phyloP scores from a whole-genome alignment of 2,113 vertebrate genomes.

The Calyptomena viridis region DNA sequence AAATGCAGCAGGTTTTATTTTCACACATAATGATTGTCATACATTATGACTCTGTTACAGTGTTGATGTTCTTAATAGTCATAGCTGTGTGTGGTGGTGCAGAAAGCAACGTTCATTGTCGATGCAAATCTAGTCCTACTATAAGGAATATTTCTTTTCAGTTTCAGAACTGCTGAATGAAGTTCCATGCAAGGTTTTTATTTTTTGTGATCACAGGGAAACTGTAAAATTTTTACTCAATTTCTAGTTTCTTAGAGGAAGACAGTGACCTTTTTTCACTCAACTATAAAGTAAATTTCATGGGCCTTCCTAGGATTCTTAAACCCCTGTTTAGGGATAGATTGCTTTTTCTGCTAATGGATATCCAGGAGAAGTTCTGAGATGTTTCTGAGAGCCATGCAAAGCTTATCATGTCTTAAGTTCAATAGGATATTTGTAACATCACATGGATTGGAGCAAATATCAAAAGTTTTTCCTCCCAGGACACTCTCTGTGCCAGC shows the following conservation, averaged over 20 bases:
- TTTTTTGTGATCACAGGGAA: neutral
- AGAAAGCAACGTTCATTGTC: too few relatives aligned
- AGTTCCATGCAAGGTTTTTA: rapidly evolving
- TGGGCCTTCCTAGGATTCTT: neutral
- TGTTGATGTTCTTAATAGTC: neutral
- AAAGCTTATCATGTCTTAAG: neutral
- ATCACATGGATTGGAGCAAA: neutral
- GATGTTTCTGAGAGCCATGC: neutral
- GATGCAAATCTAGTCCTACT: neutral
- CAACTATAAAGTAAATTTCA: neutral
- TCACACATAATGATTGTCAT: rapidly evolving
- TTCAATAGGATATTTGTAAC: neutral
- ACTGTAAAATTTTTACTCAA: neutral
- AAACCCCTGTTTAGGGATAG: neutral
- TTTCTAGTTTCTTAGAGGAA: neutral
- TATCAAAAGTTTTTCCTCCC: neutral
- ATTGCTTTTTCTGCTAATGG: neutral
- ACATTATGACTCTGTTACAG: rapidly evolving
- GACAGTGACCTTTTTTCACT: neutral
- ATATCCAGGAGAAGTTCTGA: neutral
- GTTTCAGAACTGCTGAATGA: neutral
- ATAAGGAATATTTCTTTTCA: neutral
- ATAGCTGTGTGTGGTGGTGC: neutral
- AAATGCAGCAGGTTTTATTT: neutral
- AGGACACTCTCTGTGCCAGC: neutral